Percentiles rank a stretch among this genome's conserved stretches.
Conservation (phyloP, 2,113 vertebrate genomes). For the Asarcornis scutulata region DNA sequence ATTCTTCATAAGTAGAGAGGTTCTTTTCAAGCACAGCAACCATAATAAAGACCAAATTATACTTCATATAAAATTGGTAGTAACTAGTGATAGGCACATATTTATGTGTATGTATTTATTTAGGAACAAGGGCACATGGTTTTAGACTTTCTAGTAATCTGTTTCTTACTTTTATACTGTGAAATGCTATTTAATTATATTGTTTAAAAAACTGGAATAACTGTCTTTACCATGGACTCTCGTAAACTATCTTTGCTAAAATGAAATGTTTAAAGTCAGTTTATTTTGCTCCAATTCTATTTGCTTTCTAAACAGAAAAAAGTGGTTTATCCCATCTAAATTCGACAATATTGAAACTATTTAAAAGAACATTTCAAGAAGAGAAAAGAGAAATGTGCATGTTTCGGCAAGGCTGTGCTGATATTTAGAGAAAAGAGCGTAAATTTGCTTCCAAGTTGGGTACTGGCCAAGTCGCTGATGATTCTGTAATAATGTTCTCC, state of each 20-base stretch:
- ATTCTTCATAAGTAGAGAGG: constrained; percentile 67
- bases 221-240: constrained; percentile 48
- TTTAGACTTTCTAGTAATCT: constrained; percentile 58
- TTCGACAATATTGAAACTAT: not conserved
- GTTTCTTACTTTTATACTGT: constrained; percentile 38
- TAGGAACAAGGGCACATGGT: constrained; percentile 35
- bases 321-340: constrained; percentile 32
- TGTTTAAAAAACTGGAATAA: constrained; percentile 75
- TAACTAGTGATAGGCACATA: constrained; percentile 50
- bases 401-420: not conserved
- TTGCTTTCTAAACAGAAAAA: constrained; percentile 71
- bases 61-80: constrained; percentile 71
- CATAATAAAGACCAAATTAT: constrained; percentile 71
- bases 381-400: not conserved
- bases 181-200: constrained; percentile 73
- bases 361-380: not conserved
- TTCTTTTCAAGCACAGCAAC: constrained; percentile 63
- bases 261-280: constrained; percentile 63
- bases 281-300: constrained; percentile 64
- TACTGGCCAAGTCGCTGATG: not conserved
- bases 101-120: constrained; percentile 69
- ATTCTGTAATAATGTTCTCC: constrained; percentile 39
- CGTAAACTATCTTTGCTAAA: constrained; percentile 58
- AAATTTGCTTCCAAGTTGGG: not conserved
- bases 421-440: constrained; percentile 15